These are phyloP conservation scores for Caradrina kadenii DNA, from an alignment of 2,888 invertebrate genomes.

Conservation along the genomic window DNA sequence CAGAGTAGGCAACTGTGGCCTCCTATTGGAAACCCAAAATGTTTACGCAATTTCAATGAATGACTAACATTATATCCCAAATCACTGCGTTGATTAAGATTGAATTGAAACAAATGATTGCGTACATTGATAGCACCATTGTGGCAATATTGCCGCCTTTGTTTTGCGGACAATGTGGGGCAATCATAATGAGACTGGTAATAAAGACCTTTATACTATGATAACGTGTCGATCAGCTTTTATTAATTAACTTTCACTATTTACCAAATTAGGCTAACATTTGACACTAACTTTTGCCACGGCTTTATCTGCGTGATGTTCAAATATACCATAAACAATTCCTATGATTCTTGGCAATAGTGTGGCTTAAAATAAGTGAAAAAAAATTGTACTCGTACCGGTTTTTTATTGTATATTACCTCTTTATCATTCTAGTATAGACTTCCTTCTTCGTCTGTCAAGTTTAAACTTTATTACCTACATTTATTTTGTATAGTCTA, in stretches of 20 bases:
- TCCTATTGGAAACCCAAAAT: background rate
- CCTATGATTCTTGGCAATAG: too few species aligned
- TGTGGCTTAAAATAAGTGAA: too few species aligned
- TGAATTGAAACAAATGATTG: conserved; percentile 56
- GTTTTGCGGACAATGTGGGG: conserved; percentile 58
- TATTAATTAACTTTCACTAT: conserved; percentile 25
- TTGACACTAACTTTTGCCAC: too few species aligned
- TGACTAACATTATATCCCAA: conserved; percentile 38
- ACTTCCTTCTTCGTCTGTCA: too few species aligned
- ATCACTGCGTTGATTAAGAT: conserved; percentile 58
- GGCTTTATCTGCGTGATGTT: too few species aligned
- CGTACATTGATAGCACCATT: conserved; percentile 52
- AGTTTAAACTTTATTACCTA: too few species aligned
- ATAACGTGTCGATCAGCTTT: conserved; percentile 19
- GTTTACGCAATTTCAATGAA: conserved; percentile 26
- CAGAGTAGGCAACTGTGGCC: too few species aligned
- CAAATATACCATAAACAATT: too few species aligned
- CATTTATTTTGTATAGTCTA: too few species aligned
- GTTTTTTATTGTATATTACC: too few species aligned
- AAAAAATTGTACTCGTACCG: too few species aligned
- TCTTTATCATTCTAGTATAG: too few species aligned
- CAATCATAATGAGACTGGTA: conserved; percentile 48
- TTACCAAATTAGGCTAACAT: background rate
- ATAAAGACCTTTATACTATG: conserved; percentile 41
- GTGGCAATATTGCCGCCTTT: conserved; percentile 46